Percentiles rank a stretch among this genome's conserved stretches.
phyloP scores from a whole-genome alignment of 2,888 invertebrate genomes.

The Drosophila macrothrix region DNA sequence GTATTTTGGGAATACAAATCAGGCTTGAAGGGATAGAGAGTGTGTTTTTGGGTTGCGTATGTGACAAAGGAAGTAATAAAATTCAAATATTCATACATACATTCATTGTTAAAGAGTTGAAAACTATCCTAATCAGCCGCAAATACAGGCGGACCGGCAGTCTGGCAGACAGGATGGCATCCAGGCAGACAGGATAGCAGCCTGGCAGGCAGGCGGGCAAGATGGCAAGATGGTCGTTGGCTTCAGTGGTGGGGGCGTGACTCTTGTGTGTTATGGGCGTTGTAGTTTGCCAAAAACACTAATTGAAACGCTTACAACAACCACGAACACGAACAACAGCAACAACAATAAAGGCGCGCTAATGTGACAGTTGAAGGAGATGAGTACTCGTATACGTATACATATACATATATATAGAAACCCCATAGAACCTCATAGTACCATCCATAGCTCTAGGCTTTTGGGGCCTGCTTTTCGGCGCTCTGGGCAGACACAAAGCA shows the following conservation, averaged over 20 bases:
- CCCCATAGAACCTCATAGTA: background rate
- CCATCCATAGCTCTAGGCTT: slow-evolving; percentile 13
- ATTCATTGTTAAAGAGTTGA: slow-evolving; percentile 46
- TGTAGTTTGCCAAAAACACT: slow-evolving; percentile 63
- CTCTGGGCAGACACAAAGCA: slow-evolving; percentile 56
- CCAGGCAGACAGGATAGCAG: background rate
- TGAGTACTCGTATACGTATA: slow-evolving; percentile 37
- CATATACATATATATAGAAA: slow-evolving; percentile 1
- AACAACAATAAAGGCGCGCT: slow-evolving; percentile 45
- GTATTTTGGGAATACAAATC: slow-evolving; percentile 28
- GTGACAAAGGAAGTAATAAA: slow-evolving; percentile 1
- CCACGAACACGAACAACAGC: slow-evolving; percentile 15
- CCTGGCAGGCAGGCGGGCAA: background rate
- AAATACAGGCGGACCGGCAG: background rate
- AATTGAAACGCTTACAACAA: slow-evolving; percentile 72
- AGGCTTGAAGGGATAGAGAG: too few species aligned
- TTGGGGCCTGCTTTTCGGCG: slow-evolving; percentile 20
- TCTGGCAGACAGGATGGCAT: background rate
- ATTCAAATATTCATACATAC: slow-evolving; percentile 55
- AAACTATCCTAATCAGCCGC: slow-evolving; percentile 8
- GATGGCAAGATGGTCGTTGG: slow-evolving; percentile 7
- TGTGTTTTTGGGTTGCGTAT: background rate
- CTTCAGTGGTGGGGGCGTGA: slow-evolving; percentile 29
- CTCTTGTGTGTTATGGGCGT: slow-evolving; percentile 33
- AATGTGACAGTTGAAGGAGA: slow-evolving; percentile 54